Evolutionary conservation across 2,888 invertebrate genomes (phyloP), one percentile per base, ranked within the genome.

Genomic region (Hecatera dysodea): DNA sequence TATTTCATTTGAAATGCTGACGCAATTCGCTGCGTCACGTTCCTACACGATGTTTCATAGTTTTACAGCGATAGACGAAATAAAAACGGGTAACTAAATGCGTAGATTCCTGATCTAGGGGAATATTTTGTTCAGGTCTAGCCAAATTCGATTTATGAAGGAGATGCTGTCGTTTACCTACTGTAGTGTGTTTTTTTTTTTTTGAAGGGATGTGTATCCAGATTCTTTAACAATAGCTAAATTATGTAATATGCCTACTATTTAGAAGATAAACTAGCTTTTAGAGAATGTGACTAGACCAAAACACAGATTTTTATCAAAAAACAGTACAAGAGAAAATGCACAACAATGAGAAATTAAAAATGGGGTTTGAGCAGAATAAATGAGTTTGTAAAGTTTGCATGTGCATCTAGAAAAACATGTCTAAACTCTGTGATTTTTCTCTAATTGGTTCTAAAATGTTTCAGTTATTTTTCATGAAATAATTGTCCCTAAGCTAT

Each of bases 301-400:
- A 71, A 74, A 64, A 74, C 33, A 73, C 59, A 70, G 62, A 72
- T 67, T 67, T n/a, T 75, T 65, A 63, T 59, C 46, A 57, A 79
- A 77, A 85, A 82, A 86, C 78, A 83, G 75, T 74, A 86, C 74
- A 85, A 86, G 62, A 88, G 68, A 90, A 19, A 44, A 93, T 89
- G 91, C 91, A 90, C 90, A 91, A 91, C 85, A 90, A 91, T 91
- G 91, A 91, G 82, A 91, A 92, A 91, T 88, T 90, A 93, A 92
- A 92, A 91, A 95, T 94, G 95, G 94, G 95, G 95, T 94, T 93
- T 91, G 91, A 93, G 94, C 95, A 95, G 95, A 95, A 91, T 93
- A 92, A 94, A 95, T 95, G 95, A 96, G 95, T 94, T 93, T 85
- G 91, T 90, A 86, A 87, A 89, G 76, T 82, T 86, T 83, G 86